These are phyloP conservation scores for Disparrhopalites patrizii DNA, from an alignment of 2,888 invertebrate species.

Conservation along the genomic window DNA sequence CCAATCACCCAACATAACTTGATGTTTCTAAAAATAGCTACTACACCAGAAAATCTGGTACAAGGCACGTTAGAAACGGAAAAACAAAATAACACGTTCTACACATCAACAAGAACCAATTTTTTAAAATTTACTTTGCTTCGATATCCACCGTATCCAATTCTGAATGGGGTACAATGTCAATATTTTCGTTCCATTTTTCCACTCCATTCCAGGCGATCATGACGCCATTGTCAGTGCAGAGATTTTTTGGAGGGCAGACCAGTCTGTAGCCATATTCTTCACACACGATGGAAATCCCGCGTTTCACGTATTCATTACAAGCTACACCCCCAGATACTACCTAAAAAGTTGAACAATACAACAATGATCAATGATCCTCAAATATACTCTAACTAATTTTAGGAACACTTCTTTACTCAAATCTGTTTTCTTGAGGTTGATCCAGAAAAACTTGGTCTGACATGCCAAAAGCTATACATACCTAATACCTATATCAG, in stretches of 20 bases:
- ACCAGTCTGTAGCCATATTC: slow-evolving; percentile 63
- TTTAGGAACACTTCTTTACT: too few species aligned
- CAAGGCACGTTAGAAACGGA: neutral
- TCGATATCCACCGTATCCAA: slow-evolving; percentile 61
- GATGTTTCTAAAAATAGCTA: too few species aligned
- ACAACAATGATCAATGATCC: slow-evolving; percentile 1
- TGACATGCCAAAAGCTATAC: too few species aligned
- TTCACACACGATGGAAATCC: slow-evolving; percentile 64
- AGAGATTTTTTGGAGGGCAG: slow-evolving; percentile 76
- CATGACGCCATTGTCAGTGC: slow-evolving; percentile 98
- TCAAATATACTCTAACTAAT: neutral
- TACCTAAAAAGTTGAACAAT: slow-evolving; percentile 57
- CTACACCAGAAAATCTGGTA: too few species aligned
- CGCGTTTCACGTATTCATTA: slow-evolving; percentile 73
- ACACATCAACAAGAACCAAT: neutral
- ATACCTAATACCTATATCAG: too few species aligned
- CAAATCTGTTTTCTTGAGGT: too few species aligned
- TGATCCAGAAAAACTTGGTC: too few species aligned
- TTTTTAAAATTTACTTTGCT: slow-evolving; percentile 53
- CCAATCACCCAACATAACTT: too few species aligned
- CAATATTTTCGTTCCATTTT: slow-evolving; percentile 59
- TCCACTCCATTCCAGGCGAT: slow-evolving; percentile 98
- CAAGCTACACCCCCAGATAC: slow-evolving; percentile 96
- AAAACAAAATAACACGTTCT: neutral
- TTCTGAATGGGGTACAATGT: slow-evolving; percentile 54